These are phyloP conservation scores for Zaprionus bogoriensis DNA, from an alignment of 2,888 invertebrate genomes.

Conservation along the genomic window DNA sequence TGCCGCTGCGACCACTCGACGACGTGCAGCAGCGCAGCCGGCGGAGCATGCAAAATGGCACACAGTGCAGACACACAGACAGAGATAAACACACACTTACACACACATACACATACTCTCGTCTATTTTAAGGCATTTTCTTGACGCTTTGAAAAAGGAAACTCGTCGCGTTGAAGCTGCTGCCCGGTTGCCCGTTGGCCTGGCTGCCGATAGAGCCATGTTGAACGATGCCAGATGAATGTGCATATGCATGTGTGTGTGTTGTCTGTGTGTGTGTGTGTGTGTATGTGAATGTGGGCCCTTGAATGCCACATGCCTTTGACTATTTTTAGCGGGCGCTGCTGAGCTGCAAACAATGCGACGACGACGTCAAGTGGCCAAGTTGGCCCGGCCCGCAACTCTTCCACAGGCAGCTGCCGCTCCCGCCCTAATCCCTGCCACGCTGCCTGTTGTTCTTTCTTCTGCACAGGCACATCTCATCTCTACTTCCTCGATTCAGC, in stretches of 20 bases:
- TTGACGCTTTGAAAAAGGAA: slow-evolving; percentile 57
- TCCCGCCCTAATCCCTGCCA: too few species aligned
- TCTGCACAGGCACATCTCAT: background rate
- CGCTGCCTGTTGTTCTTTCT: background rate
- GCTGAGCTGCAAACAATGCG: slow-evolving; percentile 69
- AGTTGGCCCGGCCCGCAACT: slow-evolving; percentile 9
- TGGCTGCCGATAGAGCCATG: slow-evolving; percentile 51
- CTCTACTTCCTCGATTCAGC: background rate
- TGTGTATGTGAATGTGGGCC: slow-evolving; percentile 30
- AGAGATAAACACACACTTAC: background rate
- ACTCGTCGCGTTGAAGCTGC: slow-evolving; percentile 36
- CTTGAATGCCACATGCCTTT: slow-evolving; percentile 57
- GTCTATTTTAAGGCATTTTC: slow-evolving; percentile 64
- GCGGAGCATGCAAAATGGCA: slow-evolving; percentile 3
- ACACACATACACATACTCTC: slow-evolving; percentile 12
- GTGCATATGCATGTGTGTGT: slow-evolving; percentile 1
- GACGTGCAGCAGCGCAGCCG: background rate
- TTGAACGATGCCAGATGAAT: slow-evolving; percentile 23
- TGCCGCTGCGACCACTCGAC: background rate
- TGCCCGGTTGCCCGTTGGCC: slow-evolving; percentile 6
- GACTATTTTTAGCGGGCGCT: slow-evolving; percentile 71
- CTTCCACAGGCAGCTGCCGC: background rate
- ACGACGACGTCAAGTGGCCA: slow-evolving; percentile 61
- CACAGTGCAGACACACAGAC: background rate
- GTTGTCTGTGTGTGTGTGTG: background rate